These are phyloP conservation scores for Lichenostomus cassidix DNA, from an alignment of 2,113 vertebrate genomes.

Conservation along the genomic window DNA sequence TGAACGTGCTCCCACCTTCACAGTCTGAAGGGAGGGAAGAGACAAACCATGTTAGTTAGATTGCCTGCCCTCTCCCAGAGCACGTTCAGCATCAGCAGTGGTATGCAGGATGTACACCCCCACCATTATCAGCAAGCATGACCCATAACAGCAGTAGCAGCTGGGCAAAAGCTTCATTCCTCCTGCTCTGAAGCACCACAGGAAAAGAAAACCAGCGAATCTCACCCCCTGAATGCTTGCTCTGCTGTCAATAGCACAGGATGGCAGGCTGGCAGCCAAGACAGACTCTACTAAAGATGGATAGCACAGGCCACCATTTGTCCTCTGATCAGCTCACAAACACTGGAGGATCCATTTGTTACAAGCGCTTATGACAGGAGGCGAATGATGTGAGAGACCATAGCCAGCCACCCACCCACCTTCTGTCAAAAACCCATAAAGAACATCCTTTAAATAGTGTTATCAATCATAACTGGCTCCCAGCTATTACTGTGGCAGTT, in stretches of 20 bases:
- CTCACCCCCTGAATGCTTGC: not conserved
- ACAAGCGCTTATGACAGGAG: not conserved
- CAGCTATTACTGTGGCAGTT: not conserved
- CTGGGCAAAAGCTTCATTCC: not conserved
- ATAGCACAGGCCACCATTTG: not conserved
- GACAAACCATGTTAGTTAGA: not conserved
- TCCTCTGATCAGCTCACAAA: not conserved
- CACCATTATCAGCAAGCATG: fast-evolving
- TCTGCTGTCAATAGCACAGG: not conserved
- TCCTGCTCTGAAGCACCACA: not conserved
- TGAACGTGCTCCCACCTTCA: not conserved
- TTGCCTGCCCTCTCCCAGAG: not conserved
- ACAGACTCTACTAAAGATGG: not conserved
- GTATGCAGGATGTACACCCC: not conserved
- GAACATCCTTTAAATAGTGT: not conserved
- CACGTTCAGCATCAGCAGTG: not conserved
- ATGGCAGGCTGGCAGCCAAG: not conserved
- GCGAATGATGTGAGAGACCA: not conserved
- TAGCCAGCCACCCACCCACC: not conserved
- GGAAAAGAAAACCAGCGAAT: not conserved
- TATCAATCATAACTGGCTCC: not conserved
- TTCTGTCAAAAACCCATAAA: constrained; percentile 12
- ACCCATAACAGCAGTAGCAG: not conserved
- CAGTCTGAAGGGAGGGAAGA: not conserved
- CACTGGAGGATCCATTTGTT: not conserved